Evolutionary conservation across 2,888 invertebrate species (phyloP), one percentile per base, ranked within the genome.

Genomic region (Biston stratarius): DNA sequence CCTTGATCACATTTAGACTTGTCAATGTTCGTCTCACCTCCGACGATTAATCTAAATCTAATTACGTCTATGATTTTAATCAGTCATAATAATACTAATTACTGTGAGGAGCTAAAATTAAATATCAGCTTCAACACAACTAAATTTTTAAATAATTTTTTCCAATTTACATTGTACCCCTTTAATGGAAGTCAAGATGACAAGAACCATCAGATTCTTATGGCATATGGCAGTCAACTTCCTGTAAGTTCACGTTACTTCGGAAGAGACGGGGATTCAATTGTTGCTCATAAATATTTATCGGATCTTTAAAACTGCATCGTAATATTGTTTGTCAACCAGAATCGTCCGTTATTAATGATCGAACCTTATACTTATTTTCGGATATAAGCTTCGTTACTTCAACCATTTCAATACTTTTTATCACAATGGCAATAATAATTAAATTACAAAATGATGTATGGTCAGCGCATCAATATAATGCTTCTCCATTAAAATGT

Each of bases 401-500:
- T 42, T 51, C 14, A 38, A 47, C 58, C 44, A 65, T 64, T 62
- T 68, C 61, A 63, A 72, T 62, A 68, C 55, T 67, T 58, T 67
- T 70, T 65, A 44, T 64, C 49, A 65, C 72, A 68, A 55, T 55
- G 44, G 40, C 67, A 71, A 62, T 64, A 73, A 77, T 76, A 77
- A 80, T 81, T 77, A 76, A 77, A 79, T 77, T 70, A 71, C 70
- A 69, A 74, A 78, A 76, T 76, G 74, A 77, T 76, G 70, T 71
- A 72, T 67, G 70, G 71, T 67, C 74, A 74, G 64, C 67, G 66
- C 71, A 69, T 74, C 74, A 74, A 74, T 71, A 74, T 78, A 77
- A 75, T 72, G 77, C 72, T 68, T 70, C 71, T 71, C 76, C 79
- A 81, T 82, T 81, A 80, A 81, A 81, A 82, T 80, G 75, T 74